Conservation (phyloP, 2,888 invertebrate species). For the Pammene fasciana region DNA sequence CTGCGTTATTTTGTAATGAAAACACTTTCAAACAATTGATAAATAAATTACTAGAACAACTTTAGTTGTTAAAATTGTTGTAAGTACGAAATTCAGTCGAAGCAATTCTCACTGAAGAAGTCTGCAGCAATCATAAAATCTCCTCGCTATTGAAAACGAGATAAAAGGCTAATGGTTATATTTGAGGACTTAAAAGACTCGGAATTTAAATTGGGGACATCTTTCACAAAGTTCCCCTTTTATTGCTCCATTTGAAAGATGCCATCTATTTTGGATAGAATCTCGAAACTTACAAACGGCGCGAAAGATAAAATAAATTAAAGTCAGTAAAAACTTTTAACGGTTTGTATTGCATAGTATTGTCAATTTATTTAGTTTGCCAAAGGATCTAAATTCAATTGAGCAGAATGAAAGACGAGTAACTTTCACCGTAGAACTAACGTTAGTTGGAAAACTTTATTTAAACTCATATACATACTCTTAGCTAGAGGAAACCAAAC, state of each 20-base stretch:
- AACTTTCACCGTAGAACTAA: not conserved
- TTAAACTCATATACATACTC: no score
- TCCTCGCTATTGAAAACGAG: constrained; percentile 25
- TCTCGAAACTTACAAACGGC: not conserved
- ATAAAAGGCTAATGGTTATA: constrained; percentile 34
- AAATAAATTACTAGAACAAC: not conserved
- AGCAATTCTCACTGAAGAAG: constrained; percentile 1
- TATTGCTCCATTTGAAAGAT: constrained; percentile 31
- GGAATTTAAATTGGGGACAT: constrained; percentile 36
- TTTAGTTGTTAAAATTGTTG: not conserved
- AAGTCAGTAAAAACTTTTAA: constrained; percentile 12
- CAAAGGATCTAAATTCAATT: not conserved
- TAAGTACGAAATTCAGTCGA: constrained; percentile 4
- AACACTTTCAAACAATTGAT: not conserved
- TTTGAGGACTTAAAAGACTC: constrained; percentile 19
- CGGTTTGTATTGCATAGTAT: not conserved
- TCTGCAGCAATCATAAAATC: constrained; percentile 26
- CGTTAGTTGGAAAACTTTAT: no score
- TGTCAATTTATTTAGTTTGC: constrained; percentile 3
- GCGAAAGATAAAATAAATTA: constrained; percentile 11
- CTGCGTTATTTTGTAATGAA: not conserved
- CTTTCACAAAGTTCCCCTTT: constrained; percentile 27
- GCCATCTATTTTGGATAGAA: constrained; percentile 19
- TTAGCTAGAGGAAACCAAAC: no score
- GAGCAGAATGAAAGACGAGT: not conserved